A percentile compares a stretch with the other conserved stretches of the same genome.
Evolutionary conservation across 2,113 vertebrate species (phyloP).

Genomic region (Gavia stellata): DNA sequence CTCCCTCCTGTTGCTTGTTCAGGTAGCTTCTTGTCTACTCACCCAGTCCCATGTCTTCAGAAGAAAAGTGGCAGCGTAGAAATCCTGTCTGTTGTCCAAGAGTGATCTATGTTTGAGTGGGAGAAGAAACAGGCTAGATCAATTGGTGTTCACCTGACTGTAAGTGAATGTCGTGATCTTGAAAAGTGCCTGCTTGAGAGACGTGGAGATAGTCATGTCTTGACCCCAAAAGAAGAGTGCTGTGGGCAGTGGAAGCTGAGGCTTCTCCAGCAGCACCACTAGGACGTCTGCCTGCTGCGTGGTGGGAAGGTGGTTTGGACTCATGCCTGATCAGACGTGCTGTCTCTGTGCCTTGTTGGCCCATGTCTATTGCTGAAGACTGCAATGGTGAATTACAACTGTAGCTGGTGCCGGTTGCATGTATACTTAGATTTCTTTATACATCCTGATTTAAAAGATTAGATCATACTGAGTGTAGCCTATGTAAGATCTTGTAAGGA

Average conservation of each 20-base stretch:
- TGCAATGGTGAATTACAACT: fast-evolving
- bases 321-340: fast-evolving
- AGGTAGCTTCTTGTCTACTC: not conserved
- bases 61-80: not conserved
- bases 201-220: not conserved
- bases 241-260: not conserved
- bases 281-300: not conserved
- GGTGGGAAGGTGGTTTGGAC: not conserved
- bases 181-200: not conserved
- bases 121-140: not conserved
- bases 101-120: not conserved
- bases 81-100: not conserved
- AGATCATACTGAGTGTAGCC: not conserved
- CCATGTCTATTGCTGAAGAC: not conserved
- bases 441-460: not conserved
- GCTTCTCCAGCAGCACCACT: not conserved
- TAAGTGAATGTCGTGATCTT: not conserved
- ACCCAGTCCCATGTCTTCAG: not conserved
- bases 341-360: not conserved
- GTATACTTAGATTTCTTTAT: not conserved
- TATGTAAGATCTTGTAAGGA: not conserved
- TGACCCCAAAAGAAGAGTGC: not conserved
- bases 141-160: not conserved
- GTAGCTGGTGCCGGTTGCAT: not conserved
- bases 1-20: not conserved